phyloP scores from a whole-genome alignment of 2,113 vertebrate species.

The Girardinichthys multiradiatus region DNA sequence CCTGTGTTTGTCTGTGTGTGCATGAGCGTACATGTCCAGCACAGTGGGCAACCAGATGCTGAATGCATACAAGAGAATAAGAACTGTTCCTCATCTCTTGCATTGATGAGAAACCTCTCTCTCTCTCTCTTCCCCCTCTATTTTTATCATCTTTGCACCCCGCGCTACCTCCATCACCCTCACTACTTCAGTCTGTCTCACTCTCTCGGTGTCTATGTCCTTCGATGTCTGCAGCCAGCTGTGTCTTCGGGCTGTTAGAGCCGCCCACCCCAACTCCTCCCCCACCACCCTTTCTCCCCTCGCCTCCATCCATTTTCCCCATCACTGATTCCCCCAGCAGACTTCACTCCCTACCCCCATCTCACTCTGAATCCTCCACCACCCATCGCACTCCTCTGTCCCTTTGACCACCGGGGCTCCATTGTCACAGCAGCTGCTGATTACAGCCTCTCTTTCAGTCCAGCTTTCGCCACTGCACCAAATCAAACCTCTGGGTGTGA shows the following conservation, averaged over 20 bases:
- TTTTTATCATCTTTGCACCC: constrained; percentile 67
- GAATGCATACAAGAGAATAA: constrained; percentile 65
- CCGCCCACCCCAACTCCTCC: constrained; percentile 25
- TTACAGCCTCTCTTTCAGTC: constrained; percentile 45
- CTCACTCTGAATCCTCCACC: constrained; percentile 23
- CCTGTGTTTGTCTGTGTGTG: constrained; percentile 32
- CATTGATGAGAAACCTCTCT: no score
- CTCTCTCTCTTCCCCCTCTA: constrained; percentile 54
- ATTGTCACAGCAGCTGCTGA: constrained; percentile 67
- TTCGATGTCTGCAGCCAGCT: constrained; percentile 77
- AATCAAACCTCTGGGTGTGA: constrained; percentile 10
- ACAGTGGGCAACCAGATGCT: constrained; percentile 47
- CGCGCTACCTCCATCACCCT: constrained; percentile 23
- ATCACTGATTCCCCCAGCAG: constrained; percentile 72
- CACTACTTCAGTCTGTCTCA: constrained; percentile 20
- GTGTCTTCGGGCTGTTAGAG: constrained; percentile 75
- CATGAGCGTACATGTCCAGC: constrained; percentile 3
- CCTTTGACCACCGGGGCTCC: constrained; percentile 67
- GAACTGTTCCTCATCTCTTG: constrained; percentile 39
- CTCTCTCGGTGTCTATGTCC: constrained; percentile 38
- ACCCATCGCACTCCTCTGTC: constrained; percentile 49
- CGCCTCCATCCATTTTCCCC: constrained; percentile 72
- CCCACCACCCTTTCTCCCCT: neutral
- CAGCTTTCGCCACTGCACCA: constrained; percentile 62
- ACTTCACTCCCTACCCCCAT: constrained; percentile 55